Conservation (phyloP, 1,140 invertebrate species). For the Panagrolaimus sp. region DNA sequence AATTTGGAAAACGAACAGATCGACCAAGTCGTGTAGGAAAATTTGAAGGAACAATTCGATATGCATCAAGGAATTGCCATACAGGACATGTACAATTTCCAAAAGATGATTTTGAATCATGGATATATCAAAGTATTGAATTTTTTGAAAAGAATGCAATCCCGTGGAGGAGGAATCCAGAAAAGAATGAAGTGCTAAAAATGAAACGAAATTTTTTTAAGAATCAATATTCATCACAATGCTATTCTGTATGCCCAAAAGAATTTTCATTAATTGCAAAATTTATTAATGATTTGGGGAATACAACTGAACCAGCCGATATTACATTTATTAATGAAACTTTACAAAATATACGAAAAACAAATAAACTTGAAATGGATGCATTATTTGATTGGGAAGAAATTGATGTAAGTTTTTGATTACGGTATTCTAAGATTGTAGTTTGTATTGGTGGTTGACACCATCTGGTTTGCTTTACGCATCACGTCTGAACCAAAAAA, state of each 20-base stretch:
- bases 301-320: background rate
- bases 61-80: background rate
- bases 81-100: background rate
- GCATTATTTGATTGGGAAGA: conserved; percentile 10
- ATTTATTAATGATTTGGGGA: background rate
- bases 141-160: background rate
- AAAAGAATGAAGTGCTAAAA: background rate
- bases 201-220: background rate
- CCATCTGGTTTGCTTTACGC: too few relatives aligned
- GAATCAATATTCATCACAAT: background rate
- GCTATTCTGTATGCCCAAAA: conserved; percentile 5
- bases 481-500: too few relatives aligned
- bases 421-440: too few relatives aligned
- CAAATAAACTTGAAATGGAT: background rate
- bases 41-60: conserved; percentile 6
- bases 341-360: background rate
- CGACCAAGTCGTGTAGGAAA: background rate
- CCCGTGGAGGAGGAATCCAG: background rate
- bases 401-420: too few relatives aligned
- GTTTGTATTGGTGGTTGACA: too few relatives aligned
- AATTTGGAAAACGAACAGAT: background rate
- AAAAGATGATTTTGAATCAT: conserved; percentile 7
- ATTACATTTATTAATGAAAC: background rate
- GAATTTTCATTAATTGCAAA: background rate
- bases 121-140: background rate